Evolutionary conservation across 2,797 vertebrate genomes (phyloP).

Genomic region (Gambelia wislizenii): DNA sequence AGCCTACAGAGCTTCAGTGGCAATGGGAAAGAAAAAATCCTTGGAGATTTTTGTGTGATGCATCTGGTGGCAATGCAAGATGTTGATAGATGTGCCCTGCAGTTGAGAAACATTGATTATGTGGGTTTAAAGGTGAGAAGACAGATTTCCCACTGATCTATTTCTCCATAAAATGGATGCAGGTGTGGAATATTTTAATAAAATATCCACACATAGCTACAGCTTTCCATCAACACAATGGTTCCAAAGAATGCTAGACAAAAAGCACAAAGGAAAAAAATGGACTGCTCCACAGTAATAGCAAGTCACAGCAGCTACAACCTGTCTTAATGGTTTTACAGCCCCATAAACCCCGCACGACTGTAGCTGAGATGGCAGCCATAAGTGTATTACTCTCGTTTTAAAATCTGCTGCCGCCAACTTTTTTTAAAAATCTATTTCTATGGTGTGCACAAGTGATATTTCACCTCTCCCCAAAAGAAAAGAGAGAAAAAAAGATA

Average conservation of each 20-base stretch:
- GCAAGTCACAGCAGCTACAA: too few relatives aligned
- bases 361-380: too few relatives aligned
- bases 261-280: too few relatives aligned
- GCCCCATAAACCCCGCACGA: too few relatives aligned
- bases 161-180: constrained; percentile 50
- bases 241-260: background rate
- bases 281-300: too few relatives aligned
- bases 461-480: too few relatives aligned
- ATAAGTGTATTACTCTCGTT: too few relatives aligned
- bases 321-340: too few relatives aligned
- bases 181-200: background rate
- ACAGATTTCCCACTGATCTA: constrained; percentile 49
- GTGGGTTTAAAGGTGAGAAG: constrained; percentile 33
- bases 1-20: background rate
- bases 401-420: too few relatives aligned
- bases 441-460: too few relatives aligned
- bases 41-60: constrained; percentile 40
- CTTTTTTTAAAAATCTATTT: too few relatives aligned
- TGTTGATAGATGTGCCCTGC: constrained; percentile 36
- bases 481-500: too few relatives aligned
- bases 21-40: constrained; percentile 57
- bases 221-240: constrained; percentile 32
- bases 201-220: constrained; percentile 33
- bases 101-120: constrained; percentile 37
- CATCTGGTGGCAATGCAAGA: constrained; percentile 38